Conservation (phyloP, 2,113 vertebrate species). For the Dromiciops gliroides region DNA sequence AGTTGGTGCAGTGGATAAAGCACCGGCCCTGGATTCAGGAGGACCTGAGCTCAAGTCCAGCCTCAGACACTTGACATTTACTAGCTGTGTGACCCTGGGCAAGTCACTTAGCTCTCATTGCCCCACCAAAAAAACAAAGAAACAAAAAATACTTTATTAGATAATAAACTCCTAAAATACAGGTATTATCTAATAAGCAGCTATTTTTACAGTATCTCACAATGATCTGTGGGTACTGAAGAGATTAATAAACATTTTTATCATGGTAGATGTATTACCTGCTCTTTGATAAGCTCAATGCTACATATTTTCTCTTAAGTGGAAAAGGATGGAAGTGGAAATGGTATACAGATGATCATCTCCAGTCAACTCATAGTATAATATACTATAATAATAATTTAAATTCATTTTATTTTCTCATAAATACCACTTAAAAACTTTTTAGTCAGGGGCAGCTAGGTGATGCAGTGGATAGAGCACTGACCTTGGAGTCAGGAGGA, state of each 20-base stretch:
- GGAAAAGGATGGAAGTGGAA: background rate
- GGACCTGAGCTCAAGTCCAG: too few species aligned
- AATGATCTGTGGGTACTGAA: background rate
- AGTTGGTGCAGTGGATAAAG: too few species aligned
- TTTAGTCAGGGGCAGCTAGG: too few species aligned
- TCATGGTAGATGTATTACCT: background rate
- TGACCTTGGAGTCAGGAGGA: too few species aligned
- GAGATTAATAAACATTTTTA: background rate
- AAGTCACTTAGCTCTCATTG: too few species aligned
- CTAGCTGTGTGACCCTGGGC: too few species aligned
- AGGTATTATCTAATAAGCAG: background rate
- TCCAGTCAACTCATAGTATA: background rate
- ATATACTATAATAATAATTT: background rate
- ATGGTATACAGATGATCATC: background rate
- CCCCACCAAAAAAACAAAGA: too few species aligned
- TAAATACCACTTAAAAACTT: conserved; percentile 24
- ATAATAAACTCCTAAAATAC: background rate
- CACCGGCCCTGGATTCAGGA: too few species aligned
- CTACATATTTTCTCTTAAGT: conserved; percentile 22
- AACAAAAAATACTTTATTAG: too few species aligned
- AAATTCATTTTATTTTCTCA: background rate
- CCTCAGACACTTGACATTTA: too few species aligned
- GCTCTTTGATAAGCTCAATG: background rate
- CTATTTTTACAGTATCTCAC: background rate
- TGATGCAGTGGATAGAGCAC: too few species aligned